Evolutionary conservation across 2,888 invertebrate genomes (phyloP).

Genomic region (Euplexia lucipara): DNA sequence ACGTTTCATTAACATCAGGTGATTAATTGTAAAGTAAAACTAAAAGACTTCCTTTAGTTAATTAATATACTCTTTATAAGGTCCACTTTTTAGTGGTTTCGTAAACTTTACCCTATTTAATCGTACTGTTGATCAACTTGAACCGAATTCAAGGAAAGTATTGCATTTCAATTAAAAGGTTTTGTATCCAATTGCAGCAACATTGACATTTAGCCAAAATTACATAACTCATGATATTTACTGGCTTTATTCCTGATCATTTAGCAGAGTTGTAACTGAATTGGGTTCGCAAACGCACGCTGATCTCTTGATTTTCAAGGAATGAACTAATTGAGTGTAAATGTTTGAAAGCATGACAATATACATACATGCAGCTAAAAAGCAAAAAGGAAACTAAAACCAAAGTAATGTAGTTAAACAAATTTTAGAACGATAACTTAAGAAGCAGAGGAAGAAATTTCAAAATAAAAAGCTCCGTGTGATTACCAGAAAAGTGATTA

Average conservation of each 20-base stretch:
- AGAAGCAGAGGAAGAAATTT: neutral
- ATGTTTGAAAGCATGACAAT: no score
- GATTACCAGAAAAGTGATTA: neutral
- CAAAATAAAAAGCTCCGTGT: neutral
- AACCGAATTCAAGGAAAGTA: constrained; percentile 55
- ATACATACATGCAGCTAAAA: no score
- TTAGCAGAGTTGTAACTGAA: constrained; percentile 3
- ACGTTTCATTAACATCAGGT: neutral
- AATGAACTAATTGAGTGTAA: neutral
- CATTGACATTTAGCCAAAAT: constrained; percentile 60
- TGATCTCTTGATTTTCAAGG: constrained; percentile 6
- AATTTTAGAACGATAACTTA: neutral
- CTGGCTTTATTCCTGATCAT: constrained; percentile 20
- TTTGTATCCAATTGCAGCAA: constrained; percentile 35
- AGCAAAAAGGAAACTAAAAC: neutral
- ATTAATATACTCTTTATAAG: neutral
- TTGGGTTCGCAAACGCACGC: neutral
- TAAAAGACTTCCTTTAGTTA: no score
- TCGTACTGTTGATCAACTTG: constrained; percentile 48
- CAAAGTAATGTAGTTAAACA: neutral
- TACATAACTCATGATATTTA: constrained; percentile 43
- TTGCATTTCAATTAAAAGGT: constrained; percentile 58
- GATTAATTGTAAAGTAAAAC: neutral
- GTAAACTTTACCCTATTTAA: constrained; percentile 32
- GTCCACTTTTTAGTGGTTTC: constrained; percentile 2